Evolutionary conservation across 2,797 vertebrate genomes (phyloP).

Genomic region (Malacoctenus gilli): DNA sequence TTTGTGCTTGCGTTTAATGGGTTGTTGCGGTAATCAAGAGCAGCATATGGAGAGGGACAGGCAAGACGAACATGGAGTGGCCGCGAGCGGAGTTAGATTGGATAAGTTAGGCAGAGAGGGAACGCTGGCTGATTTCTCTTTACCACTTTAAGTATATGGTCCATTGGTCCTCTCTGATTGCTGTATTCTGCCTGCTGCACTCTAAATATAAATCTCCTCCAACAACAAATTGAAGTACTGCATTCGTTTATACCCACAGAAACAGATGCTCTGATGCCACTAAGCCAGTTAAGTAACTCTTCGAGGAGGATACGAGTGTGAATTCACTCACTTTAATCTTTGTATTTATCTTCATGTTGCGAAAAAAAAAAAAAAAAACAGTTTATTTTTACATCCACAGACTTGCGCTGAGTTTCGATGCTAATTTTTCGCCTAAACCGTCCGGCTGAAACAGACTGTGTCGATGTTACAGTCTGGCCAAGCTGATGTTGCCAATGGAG

Average conservation of each 20-base stretch:
- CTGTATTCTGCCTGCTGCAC: conserved; percentile 5
- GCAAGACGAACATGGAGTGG: conserved; percentile 29
- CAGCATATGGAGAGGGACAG: conserved; percentile 43
- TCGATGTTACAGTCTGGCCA: too few species aligned
- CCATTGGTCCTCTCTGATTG: conserved; percentile 9
- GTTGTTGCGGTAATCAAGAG: conserved; percentile 52
- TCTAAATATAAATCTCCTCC: conserved; percentile 6
- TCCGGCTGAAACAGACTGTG: too few species aligned
- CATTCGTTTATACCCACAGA: not conserved
- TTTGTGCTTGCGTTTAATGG: conserved; percentile 43
- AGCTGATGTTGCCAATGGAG: too few species aligned
- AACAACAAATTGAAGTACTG: not conserved
- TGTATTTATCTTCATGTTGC: not conserved
- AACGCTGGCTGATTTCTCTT: conserved; percentile 24
- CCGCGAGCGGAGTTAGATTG: conserved; percentile 30
- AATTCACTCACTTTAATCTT: not conserved
- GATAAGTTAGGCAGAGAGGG: conserved; percentile 15
- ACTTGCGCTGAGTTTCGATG: too few species aligned
- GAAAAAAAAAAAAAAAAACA: too few species aligned
- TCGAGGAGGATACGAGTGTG: not conserved
- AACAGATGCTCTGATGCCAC: not conserved
- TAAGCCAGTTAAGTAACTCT: not conserved
- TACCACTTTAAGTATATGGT: conserved; percentile 18
- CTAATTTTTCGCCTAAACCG: too few species aligned
- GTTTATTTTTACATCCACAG: too few species aligned